A percentile compares a stretch with the other conserved stretches of the same genome.
Conservation (phyloP, 2,797 vertebrate genomes). For the Hapalemur alaotrensis region DNA sequence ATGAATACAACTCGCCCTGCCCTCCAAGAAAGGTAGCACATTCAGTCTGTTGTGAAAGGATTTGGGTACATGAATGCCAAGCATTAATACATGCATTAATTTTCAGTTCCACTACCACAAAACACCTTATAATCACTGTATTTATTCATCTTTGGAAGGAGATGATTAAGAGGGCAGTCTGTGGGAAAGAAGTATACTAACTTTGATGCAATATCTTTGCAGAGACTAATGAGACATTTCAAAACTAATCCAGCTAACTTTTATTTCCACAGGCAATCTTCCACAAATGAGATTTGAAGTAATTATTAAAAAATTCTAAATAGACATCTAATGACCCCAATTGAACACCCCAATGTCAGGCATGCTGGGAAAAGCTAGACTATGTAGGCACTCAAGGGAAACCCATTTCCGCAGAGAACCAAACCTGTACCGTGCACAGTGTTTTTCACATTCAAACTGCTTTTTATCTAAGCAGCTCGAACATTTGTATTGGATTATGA, state of each 20-base stretch:
- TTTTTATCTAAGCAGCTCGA: neutral
- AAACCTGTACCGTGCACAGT: neutral
- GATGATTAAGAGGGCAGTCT: neutral
- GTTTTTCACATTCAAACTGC: neutral
- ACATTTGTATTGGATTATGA: neutral
- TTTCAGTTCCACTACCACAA: neutral
- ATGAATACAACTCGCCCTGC: neutral
- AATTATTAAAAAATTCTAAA: constrained; percentile 35
- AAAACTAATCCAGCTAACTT: constrained; percentile 6
- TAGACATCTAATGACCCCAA: neutral
- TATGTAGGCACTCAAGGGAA: neutral
- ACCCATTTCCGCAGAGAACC: neutral
- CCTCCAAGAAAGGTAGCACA: neutral
- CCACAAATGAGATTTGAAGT: constrained; percentile 36
- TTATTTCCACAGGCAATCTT: constrained; percentile 33
- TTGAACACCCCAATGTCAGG: neutral
- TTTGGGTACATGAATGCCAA: neutral
- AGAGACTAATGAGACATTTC: constrained; percentile 38
- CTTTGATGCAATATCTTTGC: constrained; percentile 12
- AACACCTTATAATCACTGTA: neutral
- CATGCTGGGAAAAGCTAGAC: neutral
- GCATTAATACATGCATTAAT: neutral
- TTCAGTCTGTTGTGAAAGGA: neutral
- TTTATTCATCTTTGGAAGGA: neutral
- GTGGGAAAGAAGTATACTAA: neutral